phyloP scores from a whole-genome alignment of 1,140 invertebrate species.

The Dendrolimus kikuchii region DNA sequence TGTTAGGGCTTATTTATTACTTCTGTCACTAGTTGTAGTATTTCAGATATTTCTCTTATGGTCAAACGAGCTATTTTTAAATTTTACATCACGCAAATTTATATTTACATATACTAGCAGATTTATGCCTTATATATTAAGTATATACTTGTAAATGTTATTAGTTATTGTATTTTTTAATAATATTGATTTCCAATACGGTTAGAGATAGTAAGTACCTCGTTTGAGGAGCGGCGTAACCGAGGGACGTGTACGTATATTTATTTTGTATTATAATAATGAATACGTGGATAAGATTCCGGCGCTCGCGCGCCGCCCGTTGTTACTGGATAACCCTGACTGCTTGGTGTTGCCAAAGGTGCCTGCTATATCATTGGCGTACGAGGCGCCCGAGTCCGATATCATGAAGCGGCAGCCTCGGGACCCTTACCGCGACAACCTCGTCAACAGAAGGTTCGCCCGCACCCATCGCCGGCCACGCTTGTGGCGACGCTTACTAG shows the following conservation, averaged over 20 bases:
- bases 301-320: conserved; percentile 21
- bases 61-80: conserved; percentile 42
- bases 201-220: conserved; percentile 34
- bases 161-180: conserved; percentile 22
- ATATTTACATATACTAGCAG: conserved; percentile 46
- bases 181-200: conserved; percentile 25
- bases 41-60: conserved; percentile 37
- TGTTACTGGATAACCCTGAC: conserved; percentile 58
- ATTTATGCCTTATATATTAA: conserved; percentile 34
- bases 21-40: conserved; percentile 52
- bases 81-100: conserved; percentile 47
- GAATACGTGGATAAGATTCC: conserved; percentile 1
- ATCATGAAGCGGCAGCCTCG: conserved; percentile 97
- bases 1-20: conserved; percentile 47
- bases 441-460: conserved; percentile 92
- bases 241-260: conserved; percentile 31
- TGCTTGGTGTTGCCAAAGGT: conserved; percentile 78
- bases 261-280: conserved; percentile 28
- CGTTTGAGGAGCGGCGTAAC: conserved; percentile 19
- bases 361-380: conserved; percentile 97
- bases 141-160: conserved; percentile 15
- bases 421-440: conserved; percentile 94
- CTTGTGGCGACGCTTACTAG: conserved; percentile 43
- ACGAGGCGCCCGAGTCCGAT: conserved; percentile 96
- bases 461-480: conserved; percentile 25